A percentile compares a stretch with the other conserved stretches of the same genome.
These are phyloP conservation scores for Phalloptychus januarius DNA, from an alignment of 2,797 vertebrate genomes.

Conservation along the genomic window DNA sequence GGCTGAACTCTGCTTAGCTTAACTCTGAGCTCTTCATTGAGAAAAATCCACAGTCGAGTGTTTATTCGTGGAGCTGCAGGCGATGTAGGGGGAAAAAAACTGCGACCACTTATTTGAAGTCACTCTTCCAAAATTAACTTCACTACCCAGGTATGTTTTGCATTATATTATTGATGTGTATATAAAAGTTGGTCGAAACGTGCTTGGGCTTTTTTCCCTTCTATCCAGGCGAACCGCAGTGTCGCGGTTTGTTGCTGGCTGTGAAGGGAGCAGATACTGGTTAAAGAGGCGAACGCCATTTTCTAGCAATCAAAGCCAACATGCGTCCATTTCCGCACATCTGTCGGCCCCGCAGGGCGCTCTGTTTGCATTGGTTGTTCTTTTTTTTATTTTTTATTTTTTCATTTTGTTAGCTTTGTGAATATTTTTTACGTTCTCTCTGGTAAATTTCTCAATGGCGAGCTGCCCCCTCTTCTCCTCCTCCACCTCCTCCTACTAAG, in stretches of 20 bases:
- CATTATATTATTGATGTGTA: background rate
- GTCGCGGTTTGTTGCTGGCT: conserved; percentile 31
- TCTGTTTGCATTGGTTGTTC: conserved; percentile 9
- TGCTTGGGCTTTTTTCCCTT: background rate
- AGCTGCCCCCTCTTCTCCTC: background rate
- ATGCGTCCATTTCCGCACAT: conserved; percentile 63
- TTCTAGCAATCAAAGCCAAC: conserved; percentile 66
- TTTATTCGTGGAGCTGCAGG: conserved; percentile 52
- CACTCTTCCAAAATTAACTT: conserved; percentile 37
- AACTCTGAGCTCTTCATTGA: conserved; percentile 74
- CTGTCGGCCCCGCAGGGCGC: background rate
- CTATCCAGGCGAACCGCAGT: background rate
- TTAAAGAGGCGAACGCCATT: conserved; percentile 77
- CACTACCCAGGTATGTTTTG: conserved; percentile 45
- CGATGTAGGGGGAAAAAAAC: conserved; percentile 51
- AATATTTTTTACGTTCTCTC: conserved; percentile 32
- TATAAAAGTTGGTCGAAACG: background rate
- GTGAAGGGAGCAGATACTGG: conserved; percentile 18
- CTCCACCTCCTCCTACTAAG: conserved; percentile 13
- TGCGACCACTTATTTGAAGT: conserved; percentile 14
- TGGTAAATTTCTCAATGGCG: conserved; percentile 71
- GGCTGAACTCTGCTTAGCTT: background rate
- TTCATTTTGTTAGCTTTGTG: background rate
- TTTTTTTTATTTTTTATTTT: background rate
- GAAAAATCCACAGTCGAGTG: conserved; percentile 72